These are phyloP conservation scores for Periophthalmus magnuspinnatus DNA, from an alignment of 2,797 vertebrate genomes.

Conservation along the genomic window DNA sequence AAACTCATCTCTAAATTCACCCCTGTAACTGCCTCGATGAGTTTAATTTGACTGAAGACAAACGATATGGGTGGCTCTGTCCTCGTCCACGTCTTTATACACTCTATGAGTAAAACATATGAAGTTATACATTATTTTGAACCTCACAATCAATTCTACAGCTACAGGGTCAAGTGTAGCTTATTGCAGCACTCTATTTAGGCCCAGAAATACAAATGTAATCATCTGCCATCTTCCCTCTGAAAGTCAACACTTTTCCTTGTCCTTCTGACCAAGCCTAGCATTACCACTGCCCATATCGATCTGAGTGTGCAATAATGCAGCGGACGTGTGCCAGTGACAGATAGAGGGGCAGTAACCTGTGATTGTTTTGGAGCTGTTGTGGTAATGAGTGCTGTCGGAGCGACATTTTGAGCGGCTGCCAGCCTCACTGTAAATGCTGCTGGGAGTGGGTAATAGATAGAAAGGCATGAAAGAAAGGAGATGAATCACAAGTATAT, in stretches of 20 bases:
- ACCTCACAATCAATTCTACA: background rate
- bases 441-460: slow-evolving; percentile 48
- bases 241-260: slow-evolving; percentile 16
- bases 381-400: slow-evolving; percentile 49
- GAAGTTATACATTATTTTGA: background rate
- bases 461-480: slow-evolving; percentile 50
- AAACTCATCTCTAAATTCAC: too few relatives aligned
- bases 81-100: too few relatives aligned
- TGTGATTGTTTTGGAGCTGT: slow-evolving; percentile 29
- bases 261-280: slow-evolving; percentile 25
- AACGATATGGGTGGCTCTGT: too few relatives aligned
- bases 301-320: slow-evolving; percentile 2
- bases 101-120: background rate
- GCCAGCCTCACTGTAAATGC: slow-evolving; percentile 33
- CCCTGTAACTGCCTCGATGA: too few relatives aligned
- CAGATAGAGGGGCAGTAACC: slow-evolving; percentile 18
- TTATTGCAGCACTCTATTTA: background rate
- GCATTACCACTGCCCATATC: slow-evolving; percentile 7
- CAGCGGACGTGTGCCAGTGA: background rate
- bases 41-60: too few relatives aligned
- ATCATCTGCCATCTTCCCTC: slow-evolving; percentile 8
- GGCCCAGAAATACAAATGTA: background rate
- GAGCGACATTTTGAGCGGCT: slow-evolving; percentile 33
- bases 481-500: slow-evolving; percentile 51
- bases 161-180: background rate